Evolutionary conservation across 2,113 vertebrate genomes (phyloP), one percentile per base, ranked within the genome.

Genomic region (Sander lucioperca): DNA sequence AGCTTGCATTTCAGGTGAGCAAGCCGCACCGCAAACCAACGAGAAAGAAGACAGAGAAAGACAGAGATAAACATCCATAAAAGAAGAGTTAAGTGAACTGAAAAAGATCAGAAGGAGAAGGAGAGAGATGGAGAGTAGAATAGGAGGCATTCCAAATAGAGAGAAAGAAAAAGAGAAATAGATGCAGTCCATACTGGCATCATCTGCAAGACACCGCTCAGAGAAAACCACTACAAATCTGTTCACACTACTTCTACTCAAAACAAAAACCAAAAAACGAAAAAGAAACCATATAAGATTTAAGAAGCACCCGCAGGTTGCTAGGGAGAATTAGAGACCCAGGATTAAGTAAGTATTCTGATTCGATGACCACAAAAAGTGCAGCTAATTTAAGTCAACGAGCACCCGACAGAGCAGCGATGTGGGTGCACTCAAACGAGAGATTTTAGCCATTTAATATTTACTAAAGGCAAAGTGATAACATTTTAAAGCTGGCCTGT

Each of bases 151-250:
- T 95, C 95, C 92, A n/a, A 82, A 89, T 76, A 80, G 56, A 89
- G 67, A 74, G 74, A 78, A 82, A 76, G 78, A 59, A 72, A 72
- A 81, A 50, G 84, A 83, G 74, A 79, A 89, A 90, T 21, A 82
- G 87, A 93, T 94, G 94, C 94, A 94, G 88, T 90, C 76, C 90
- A 92, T 86, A 91, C 91, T 92, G 88, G 88, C 91, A 93, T 94
- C 90, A 62, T 89, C 91, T 86, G 93, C 93, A 94, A 93, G 92
- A 94, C 94, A 94, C 86, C 72, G 86, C 87, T 90, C 92, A 85
- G 90, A 89, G 93, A 91, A 92, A 94, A 91, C 83, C 85, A 88
- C 88, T 90, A 86, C 84, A 74, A 83, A 80, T 90, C 91, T 90
- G 68, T 80, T 86, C 80, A 87, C 72, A 86, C 90, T 91, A 86